Evolutionary conservation across 2,888 invertebrate genomes (phyloP), one percentile per base, ranked within the genome.

Genomic region (Ectemnius cavifrons): DNA sequence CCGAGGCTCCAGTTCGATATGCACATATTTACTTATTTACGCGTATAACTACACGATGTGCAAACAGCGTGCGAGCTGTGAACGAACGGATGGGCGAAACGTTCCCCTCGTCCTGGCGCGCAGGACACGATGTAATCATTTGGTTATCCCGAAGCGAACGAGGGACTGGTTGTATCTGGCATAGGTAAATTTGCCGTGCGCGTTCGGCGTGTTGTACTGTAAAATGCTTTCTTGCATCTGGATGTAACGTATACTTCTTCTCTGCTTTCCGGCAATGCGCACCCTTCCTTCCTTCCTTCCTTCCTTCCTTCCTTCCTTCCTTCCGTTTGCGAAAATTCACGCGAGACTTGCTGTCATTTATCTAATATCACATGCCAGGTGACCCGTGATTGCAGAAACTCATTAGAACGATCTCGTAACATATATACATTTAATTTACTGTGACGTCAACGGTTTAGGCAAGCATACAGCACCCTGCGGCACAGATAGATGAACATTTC

Each of bases 1-100:
- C 16, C n/a, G 52, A 52, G 52, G 5, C 5, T 52, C 14, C 52
- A 52, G 8, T 14, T 52, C n/a, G 52, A 28, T 65, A 65, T 57
- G 47, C 59, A 62, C 61, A 62, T 66, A 66, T 66, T 66, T 58
- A 66, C 65, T 37, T 66, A 59, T 66, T 66, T 66, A 59, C 13
- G 46, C 61, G 61, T 59, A 37, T 37, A 63, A 74, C 27, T 62
- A 49, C 27, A 46, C 49, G 61, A 8, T 37, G 37, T 37, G 37
- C 37, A 37, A 37, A 37, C 37, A 37, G 11, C 3, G 37, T 11
- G 37, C 37, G 37, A 37, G 11, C 37, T 37, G 37, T 46, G 62
- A 49, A 58, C 23, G 57, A 45, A 49, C 73, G 23, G 23, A 23
- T 23, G 23, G 23, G 23, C 23, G 23, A 23, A 23, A 23, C 23